Conservation (phyloP, 2,113 vertebrate species). For the Protomyctophum bolini region DNA sequence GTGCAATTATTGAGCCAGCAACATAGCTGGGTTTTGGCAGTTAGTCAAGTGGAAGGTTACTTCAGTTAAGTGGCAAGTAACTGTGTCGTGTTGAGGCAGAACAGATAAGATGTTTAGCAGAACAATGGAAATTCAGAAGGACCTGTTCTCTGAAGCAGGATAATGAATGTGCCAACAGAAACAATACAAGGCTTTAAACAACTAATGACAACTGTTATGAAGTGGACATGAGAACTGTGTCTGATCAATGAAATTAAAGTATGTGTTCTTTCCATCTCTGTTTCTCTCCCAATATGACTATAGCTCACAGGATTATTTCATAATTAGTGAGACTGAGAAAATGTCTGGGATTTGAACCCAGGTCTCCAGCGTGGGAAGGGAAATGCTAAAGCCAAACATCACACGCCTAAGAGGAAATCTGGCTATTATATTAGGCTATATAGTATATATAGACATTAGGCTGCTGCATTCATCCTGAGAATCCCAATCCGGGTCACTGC, state of each 20-base stretch:
- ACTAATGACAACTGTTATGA: slow-evolving; percentile 30
- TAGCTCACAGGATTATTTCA: background rate
- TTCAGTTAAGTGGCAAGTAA: background rate
- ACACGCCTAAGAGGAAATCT: too few species aligned
- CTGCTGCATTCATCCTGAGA: too few species aligned
- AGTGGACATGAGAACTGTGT: background rate
- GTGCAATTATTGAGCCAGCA: too few species aligned
- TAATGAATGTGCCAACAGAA: background rate
- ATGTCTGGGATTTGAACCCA: too few species aligned
- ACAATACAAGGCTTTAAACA: slow-evolving; percentile 18
- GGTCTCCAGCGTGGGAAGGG: too few species aligned
- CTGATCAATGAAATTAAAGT: slow-evolving; percentile 3
- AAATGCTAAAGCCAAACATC: too few species aligned
- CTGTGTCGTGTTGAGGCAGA: slow-evolving; percentile 22
- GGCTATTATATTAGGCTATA: too few species aligned
- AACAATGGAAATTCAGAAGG: too few species aligned
- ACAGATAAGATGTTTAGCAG: too few species aligned
- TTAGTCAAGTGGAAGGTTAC: background rate
- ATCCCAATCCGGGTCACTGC: too few species aligned
- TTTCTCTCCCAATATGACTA: background rate
- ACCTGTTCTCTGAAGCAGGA: slow-evolving; percentile 12
- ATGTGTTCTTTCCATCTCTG: background rate
- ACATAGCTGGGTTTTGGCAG: background rate
- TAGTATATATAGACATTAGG: too few species aligned
- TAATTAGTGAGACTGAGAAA: too few species aligned